These are phyloP conservation scores for Mormyrus iriodes DNA, from an alignment of 2,113 vertebrate species.

Conservation along the genomic window DNA sequence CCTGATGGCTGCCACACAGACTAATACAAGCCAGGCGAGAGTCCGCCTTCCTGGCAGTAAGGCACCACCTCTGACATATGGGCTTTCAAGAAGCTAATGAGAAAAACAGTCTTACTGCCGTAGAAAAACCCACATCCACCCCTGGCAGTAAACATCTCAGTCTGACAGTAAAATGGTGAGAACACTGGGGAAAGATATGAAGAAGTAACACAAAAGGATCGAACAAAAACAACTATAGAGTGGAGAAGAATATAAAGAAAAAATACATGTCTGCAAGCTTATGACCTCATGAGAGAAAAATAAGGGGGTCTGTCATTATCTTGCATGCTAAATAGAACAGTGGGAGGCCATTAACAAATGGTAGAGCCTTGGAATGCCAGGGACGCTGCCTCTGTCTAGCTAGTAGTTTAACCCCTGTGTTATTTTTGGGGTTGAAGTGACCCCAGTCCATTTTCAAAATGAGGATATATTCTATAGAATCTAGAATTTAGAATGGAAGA, in stretches of 20 bases:
- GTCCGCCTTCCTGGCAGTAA: background rate
- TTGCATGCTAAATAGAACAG: background rate
- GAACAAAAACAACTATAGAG: background rate
- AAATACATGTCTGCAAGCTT: background rate
- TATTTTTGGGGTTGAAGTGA: too few relatives aligned
- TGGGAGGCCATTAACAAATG: background rate
- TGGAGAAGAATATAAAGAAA: background rate
- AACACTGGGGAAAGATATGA: background rate
- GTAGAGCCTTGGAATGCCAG: conserved; percentile 3
- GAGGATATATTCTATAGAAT: too few relatives aligned
- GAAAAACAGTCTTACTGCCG: background rate
- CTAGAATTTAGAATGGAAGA: too few relatives aligned
- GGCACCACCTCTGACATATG: background rate
- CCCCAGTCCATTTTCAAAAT: too few relatives aligned
- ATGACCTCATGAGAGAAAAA: background rate
- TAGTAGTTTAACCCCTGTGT: too few relatives aligned
- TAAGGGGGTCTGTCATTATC: background rate
- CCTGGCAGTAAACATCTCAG: background rate
- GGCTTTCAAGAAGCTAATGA: conserved; percentile 6
- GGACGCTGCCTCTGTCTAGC: background rate
- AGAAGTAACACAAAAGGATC: background rate
- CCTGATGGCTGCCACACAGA: background rate
- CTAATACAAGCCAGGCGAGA: background rate
- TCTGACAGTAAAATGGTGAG: background rate
- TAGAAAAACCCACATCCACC: background rate